Base-by-base conservation (phyloP, 2,888 invertebrate genomes). In the Proisotoma minuta region DNA sequence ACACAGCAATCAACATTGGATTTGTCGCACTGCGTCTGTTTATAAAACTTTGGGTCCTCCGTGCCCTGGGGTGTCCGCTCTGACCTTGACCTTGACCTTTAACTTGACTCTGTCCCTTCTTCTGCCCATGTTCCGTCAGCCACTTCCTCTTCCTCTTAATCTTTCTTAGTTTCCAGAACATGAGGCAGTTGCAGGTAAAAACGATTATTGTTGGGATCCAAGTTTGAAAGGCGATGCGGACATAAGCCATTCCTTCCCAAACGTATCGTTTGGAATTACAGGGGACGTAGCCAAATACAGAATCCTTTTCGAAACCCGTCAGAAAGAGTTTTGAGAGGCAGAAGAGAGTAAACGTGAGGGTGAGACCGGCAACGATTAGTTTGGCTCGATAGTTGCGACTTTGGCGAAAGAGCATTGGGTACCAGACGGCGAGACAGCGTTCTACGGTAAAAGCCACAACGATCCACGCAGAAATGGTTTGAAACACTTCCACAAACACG, bases 241-340 rank as follows among this genome's bases (percentile, higher is more conserved):
- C 68, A 56, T 77, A 77, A 0, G 76, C 74, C 57, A 74, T 75
- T 20, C 76, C 77, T 73, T 76, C 75, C 28, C 76, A 77, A 53
- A 73, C 75, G 50, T 72, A 71, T 22, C 76, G 57, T 2, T 43
- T 73, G 22, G 75, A 75, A 29, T 75, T 73, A 54, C 78, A 78
- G 2, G 77, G 75, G 23, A 73, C 65, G 59, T 76, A 78, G 57
- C 77, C 78, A 60, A 77, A 78, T 3, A 77, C 76, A 64, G 78
- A 78, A 62, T 78, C 77, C 8, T 76, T 76, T 61, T 78, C 78
- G 59, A 78, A 78, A n/a, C 78, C 78, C 62, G 75, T 75, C 12
- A 76, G 74, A 57, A 77, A 75, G 3, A 78, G 70, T 69, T 77
- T 78, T 23, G 77, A 75, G 5, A 77, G 66, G 1, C 77, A 75